Conservation (phyloP, 2,113 vertebrate species). For the Calypte anna region DNA sequence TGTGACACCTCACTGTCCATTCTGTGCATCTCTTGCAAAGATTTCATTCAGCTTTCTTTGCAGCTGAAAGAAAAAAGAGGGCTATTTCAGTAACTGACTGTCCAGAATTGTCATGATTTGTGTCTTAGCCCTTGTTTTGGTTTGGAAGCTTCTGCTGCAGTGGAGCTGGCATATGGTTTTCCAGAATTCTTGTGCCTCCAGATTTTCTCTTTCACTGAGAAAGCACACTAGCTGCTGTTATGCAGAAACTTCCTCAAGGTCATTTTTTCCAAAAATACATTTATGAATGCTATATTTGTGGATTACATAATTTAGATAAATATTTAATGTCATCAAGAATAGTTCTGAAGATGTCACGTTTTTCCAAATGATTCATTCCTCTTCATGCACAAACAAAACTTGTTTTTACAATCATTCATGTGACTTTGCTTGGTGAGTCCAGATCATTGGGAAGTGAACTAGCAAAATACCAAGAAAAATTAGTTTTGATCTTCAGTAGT, state of each 20-base stretch:
- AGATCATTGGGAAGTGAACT: background rate
- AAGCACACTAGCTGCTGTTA: background rate
- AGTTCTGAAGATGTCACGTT: constrained; percentile 16
- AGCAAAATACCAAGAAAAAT: background rate
- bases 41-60: background rate
- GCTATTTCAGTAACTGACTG: background rate
- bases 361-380: constrained; percentile 27
- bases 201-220: background rate
- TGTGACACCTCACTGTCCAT: background rate
- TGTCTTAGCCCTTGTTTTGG: background rate
- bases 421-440: constrained; percentile 2
- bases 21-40: background rate
- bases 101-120: background rate
- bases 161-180: background rate
- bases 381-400: background rate
- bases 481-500: background rate
- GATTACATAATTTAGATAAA: constrained; percentile 32
- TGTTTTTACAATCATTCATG: background rate
- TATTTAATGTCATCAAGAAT: background rate
- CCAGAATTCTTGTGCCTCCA: background rate
- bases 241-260: background rate
- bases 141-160: background rate
- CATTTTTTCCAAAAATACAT: background rate
- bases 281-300: constrained; percentile 13
- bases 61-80: background rate